phyloP scores from a whole-genome alignment of 1,140 invertebrate genomes.

The Eumaeus atala region DNA sequence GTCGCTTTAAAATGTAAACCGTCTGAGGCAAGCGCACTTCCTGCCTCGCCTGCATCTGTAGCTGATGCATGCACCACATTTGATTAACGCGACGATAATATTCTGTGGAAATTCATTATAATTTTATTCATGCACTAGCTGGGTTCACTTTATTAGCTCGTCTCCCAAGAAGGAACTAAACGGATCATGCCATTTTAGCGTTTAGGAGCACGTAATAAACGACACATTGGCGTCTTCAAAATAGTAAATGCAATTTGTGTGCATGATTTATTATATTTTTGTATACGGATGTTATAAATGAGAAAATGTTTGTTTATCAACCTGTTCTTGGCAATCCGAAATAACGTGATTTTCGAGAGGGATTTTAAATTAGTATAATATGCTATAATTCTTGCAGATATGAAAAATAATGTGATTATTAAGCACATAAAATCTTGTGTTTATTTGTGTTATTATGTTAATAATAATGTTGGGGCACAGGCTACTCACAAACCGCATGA shows the following conservation, averaged over 20 bases:
- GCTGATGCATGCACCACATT: conserved; percentile 46
- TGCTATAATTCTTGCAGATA: no score
- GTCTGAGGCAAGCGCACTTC: conserved; percentile 1
- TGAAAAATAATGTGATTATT: no score
- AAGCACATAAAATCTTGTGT: no score
- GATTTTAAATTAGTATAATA: no score
- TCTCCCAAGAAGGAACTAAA: conserved; percentile 4
- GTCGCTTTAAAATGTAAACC: conserved; percentile 32
- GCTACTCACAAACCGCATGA: no score
- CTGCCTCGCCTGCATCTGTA: conserved; percentile 16
- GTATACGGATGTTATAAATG: neutral
- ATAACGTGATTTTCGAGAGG: no score
- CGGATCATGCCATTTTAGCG: neutral
- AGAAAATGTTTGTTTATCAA: no score
- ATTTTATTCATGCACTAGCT: conserved; percentile 54
- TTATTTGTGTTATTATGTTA: no score
- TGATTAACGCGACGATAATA: conserved; percentile 49
- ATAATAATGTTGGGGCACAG: no score
- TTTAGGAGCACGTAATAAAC: conserved; percentile 1
- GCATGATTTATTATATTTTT: conserved; percentile 4
- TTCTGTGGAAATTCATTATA: conserved; percentile 54
- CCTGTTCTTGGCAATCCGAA: no score
- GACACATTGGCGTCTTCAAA: neutral
- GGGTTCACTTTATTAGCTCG: conserved; percentile 24
- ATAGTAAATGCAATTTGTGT: conserved; percentile 6